Base-by-base conservation (phyloP, 1,140 invertebrate genomes). In the Oreohelix idahoensis region DNA sequence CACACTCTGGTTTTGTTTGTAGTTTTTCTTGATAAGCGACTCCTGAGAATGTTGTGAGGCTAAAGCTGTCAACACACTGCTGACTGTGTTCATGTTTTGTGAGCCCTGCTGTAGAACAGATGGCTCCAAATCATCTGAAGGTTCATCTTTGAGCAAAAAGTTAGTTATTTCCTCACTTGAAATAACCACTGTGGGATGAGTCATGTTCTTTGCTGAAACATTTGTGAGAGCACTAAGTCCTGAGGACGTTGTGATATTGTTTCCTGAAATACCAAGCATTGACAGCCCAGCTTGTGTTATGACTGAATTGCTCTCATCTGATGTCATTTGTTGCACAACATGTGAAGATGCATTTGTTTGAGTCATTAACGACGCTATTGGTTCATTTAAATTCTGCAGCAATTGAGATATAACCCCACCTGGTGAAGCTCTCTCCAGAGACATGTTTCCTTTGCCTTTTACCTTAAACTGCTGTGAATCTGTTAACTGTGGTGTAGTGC, bases 11-110 rank as follows among this genome's bases (percentile, higher is more conserved):
- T 26, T 39, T 5, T 42, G 36, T 35, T 23, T 32, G 17, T 17
- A 51, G 70, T 23, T 51, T 38, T 79, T 79, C 38, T 38, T 81
- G 29, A 58, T 80, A 73, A 82, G 78, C 35, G 79, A 84, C 45
- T 79, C 73, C 45, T 86, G 86, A 5, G 85, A 53, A 71, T 89
- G 88, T 51, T 89, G 88, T 8, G 86, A 85, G n/a, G 88, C 88
- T 23, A 89, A 45, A 49, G 89, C 86, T 10, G 86, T 86, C 51
- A 89, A 81, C n/a, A 89, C 86, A 83, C 88, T 87, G 81, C 86
- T 88, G 26, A 87, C 76, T 35, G 70, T 74, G 80, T 74, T 82
- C 42, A 82, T 82, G 23, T 10, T 58, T 39, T 75, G 71, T 0
- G 45, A 58, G 23, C 32, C 23, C 1, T 63, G 45, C 4, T 38